Evolutionary conservation across 2,113 vertebrate genomes (phyloP).

Genomic region (Thamnophis sirtalis): DNA sequence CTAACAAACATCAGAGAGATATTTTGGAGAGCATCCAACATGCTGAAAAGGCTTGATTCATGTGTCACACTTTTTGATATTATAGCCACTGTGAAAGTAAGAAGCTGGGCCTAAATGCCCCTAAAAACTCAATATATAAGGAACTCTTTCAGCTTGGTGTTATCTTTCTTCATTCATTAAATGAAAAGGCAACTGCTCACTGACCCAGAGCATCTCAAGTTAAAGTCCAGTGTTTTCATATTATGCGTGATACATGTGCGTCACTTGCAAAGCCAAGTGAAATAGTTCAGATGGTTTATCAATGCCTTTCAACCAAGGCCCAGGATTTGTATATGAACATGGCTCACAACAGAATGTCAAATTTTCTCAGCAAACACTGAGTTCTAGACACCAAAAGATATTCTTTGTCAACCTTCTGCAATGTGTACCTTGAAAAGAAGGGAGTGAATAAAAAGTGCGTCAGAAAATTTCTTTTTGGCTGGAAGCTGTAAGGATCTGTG

Average conservation of each 20-base stretch:
- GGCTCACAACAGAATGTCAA: constrained; percentile 14
- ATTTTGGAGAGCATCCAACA: background rate
- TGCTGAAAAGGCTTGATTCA: background rate
- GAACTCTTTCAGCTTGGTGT: background rate
- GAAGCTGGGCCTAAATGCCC: background rate
- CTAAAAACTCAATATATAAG: background rate
- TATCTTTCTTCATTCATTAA: background rate
- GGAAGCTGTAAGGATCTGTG: background rate
- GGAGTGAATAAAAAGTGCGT: background rate
- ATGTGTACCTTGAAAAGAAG: background rate
- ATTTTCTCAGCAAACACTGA: constrained; percentile 9
- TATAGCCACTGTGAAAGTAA: background rate
- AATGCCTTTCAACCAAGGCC: background rate
- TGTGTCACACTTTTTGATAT: background rate
- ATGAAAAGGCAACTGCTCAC: background rate
- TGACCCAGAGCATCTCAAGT: background rate
- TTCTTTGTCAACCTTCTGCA: background rate
- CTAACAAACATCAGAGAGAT: background rate
- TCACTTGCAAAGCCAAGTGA: constrained; percentile 18
- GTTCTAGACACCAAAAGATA: background rate
- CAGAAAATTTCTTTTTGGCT: constrained; percentile 7
- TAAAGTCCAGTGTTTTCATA: background rate
- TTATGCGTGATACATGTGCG: background rate
- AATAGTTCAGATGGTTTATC: constrained; percentile 27
- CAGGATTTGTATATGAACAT: constrained; percentile 2